phyloP scores from a whole-genome alignment of 2,113 vertebrate genomes.

The Cricetomys ansorgei region DNA sequence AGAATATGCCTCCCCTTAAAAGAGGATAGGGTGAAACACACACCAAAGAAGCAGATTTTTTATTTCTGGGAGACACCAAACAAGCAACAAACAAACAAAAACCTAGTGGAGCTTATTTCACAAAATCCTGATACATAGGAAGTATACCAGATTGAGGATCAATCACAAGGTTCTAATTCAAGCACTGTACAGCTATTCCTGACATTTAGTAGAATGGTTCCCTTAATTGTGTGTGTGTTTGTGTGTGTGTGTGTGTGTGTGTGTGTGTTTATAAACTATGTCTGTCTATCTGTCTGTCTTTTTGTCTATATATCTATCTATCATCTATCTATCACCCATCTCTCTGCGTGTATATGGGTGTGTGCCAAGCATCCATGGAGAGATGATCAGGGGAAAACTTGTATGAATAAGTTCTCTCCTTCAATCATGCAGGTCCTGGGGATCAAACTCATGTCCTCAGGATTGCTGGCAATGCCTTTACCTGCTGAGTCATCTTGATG shows the following conservation, averaged over 20 bases:
- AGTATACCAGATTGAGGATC: not conserved
- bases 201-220: not conserved
- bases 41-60: slow-evolving; percentile 35
- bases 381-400: not conserved
- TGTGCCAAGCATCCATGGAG: not conserved
- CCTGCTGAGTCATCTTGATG: not conserved
- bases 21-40: slow-evolving; percentile 25
- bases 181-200: not conserved
- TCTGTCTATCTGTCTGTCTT: not conserved
- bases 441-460: not conserved
- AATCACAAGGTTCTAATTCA: slow-evolving; percentile 30
- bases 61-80: slow-evolving; percentile 58
- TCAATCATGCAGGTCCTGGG: not conserved
- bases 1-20: not conserved
- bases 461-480: not conserved
- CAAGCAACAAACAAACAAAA: not conserved
- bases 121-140: slow-evolving; percentile 30
- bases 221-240: not conserved
- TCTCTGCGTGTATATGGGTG: not conserved
- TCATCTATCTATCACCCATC: too few relatives aligned
- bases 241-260: not conserved
- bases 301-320: not conserved
- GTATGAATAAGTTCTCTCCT: not conserved
- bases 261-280: not conserved
- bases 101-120: not conserved